Conservation (phyloP, 2,797 vertebrate species). For the Sus cebifrons region DNA sequence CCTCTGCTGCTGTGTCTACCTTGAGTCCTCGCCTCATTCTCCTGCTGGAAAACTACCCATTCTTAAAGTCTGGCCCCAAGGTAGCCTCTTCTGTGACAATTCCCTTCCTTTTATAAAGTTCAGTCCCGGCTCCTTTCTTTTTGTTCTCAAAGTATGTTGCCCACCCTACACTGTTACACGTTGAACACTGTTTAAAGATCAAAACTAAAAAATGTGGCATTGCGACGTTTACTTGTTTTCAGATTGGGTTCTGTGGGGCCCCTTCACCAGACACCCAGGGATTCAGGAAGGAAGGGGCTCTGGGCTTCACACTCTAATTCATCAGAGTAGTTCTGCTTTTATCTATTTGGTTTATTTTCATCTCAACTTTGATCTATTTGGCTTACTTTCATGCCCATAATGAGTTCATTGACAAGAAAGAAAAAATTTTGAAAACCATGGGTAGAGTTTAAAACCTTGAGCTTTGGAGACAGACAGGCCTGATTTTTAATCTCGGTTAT, state of each 20-base stretch:
- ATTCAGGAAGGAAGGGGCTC: not conserved
- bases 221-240: not conserved
- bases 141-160: not conserved
- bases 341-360: not conserved
- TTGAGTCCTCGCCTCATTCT: not conserved
- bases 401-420: not conserved
- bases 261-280: not conserved
- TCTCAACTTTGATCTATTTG: not conserved
- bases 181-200: not conserved
- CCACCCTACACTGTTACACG: not conserved
- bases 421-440: not conserved
- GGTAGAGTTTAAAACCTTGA: not conserved
- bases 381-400: not conserved
- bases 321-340: conserved; percentile 9
- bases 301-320: not conserved
- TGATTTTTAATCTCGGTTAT: not conserved
- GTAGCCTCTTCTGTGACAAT: not conserved
- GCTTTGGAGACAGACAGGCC: not conserved
- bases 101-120: conserved; percentile 22
- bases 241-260: not conserved
- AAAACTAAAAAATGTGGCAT: not conserved
- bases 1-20: not conserved
- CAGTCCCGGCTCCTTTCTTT: not conserved
- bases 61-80: not conserved
- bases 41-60: not conserved